Conservation (phyloP, 2,113 vertebrate species). For the Mola mola region DNA sequence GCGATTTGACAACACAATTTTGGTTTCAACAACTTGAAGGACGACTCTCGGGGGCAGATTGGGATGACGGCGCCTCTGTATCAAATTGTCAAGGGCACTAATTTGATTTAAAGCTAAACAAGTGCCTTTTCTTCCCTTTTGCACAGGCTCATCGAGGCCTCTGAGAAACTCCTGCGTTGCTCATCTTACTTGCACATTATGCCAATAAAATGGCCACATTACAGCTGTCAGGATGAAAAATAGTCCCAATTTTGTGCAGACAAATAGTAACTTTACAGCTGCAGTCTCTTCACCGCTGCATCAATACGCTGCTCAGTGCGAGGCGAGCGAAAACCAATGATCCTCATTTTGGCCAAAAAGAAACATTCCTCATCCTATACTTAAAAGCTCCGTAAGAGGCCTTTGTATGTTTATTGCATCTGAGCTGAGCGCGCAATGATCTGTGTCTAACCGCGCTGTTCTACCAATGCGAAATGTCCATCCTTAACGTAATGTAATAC, state of each 20-base stretch:
- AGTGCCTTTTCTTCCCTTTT: slow-evolving; percentile 23
- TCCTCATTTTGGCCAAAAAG: slow-evolving; percentile 10
- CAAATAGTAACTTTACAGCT: slow-evolving; percentile 43
- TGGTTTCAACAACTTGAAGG: slow-evolving; percentile 59
- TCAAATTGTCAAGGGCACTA: slow-evolving; percentile 63
- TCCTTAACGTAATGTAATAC: too few species aligned
- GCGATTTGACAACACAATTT: slow-evolving; percentile 69
- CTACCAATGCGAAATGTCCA: too few species aligned
- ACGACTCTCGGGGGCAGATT: slow-evolving; percentile 40
- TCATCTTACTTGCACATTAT: slow-evolving; percentile 47
- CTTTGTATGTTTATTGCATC: background rate
- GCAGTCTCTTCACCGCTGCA: slow-evolving; percentile 37
- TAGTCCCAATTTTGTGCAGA: slow-evolving; percentile 51
- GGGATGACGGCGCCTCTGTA: slow-evolving; percentile 26
- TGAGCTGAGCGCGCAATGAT: background rate
- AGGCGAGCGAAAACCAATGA: slow-evolving; percentile 22
- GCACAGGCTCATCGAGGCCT: slow-evolving; percentile 30
- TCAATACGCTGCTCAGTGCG: slow-evolving; percentile 44
- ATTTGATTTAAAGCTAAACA: slow-evolving; percentile 61
- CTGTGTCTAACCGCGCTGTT: background rate
- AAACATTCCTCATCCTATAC: slow-evolving; percentile 19
- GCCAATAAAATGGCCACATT: slow-evolving; percentile 58
- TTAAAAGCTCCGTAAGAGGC: background rate
- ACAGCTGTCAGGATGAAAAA: slow-evolving; percentile 61
- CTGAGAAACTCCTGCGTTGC: slow-evolving; percentile 24